Conservation (phyloP, 2,113 vertebrate species). For the Percina caprodes region DNA sequence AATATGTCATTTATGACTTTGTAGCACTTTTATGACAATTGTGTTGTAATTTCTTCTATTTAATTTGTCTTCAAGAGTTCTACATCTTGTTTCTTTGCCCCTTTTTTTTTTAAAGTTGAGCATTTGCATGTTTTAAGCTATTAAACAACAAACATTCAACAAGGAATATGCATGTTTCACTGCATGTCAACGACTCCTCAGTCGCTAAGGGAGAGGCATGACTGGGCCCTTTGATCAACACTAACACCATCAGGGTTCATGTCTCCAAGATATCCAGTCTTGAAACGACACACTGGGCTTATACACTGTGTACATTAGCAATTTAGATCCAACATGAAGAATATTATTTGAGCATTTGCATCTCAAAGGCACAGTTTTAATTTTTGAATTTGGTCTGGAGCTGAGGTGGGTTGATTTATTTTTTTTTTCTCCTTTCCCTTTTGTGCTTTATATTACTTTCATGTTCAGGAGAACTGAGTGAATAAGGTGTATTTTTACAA, state of each 20-base stretch:
- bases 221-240: slow-evolving; percentile 80
- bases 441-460: slow-evolving; percentile 63
- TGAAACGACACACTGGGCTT: slow-evolving; percentile 76
- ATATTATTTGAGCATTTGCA: slow-evolving; percentile 82
- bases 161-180: slow-evolving; percentile 60
- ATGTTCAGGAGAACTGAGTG: slow-evolving; percentile 39
- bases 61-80: background rate
- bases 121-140: slow-evolving; percentile 37
- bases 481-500: slow-evolving; percentile 46
- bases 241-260: slow-evolving; percentile 77
- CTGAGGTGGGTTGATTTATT: slow-evolving; percentile 40
- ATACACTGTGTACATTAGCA: slow-evolving; percentile 82
- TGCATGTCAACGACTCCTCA: slow-evolving; percentile 64
- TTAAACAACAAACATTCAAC: slow-evolving; percentile 64
- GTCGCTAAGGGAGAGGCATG: slow-evolving; percentile 62
- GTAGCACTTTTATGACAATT: background rate
- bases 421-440: slow-evolving; percentile 14
- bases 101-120: slow-evolving; percentile 5
- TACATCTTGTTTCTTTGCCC: background rate
- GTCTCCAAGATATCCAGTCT: slow-evolving; percentile 74
- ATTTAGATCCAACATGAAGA: slow-evolving; percentile 83
- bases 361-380: slow-evolving; percentile 81
- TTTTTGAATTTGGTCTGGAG: slow-evolving; percentile 69
- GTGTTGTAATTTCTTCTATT: background rate
- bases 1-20: background rate